Evolutionary conservation across 2,888 invertebrate species (phyloP), one percentile per base, ranked within the genome.

Genomic region (Drosophila parthenogenetica): DNA sequence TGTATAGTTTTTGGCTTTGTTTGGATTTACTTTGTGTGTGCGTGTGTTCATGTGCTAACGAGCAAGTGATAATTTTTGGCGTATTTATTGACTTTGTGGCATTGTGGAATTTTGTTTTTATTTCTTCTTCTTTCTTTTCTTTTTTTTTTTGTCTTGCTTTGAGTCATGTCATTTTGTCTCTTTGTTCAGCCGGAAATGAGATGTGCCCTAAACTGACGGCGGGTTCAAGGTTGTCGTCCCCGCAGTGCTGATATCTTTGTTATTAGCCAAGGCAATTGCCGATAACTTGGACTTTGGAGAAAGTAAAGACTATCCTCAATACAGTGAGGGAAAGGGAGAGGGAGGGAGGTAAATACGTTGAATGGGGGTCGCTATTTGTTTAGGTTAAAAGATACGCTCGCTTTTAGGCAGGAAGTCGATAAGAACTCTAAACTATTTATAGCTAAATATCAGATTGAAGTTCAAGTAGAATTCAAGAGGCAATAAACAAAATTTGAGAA

Each of bases 61-160:
- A 88, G 87, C 80, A 74, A 75, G 83, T 80, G 83, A 84, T 88
- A 86, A 88, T 88, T 83, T 79, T 79, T 69, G 77, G 77, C 83
- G 72, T 83, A 86, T 85, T 86, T 82, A 87, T 82, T 87, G 88
- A 87, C 83, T 79, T 86, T 81, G 73, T 73, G 83, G 73, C 71
- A 76, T 79, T 82, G 81, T 87, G 81, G 69, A 63, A 29, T 29
- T 29, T 2, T 29, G 29, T 29, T 29, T 29, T 29, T 8, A 8
- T 81, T 81, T 67, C 35, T 35, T 40, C 62, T 57, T 57, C 25
- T 19, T 29, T 51, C 25, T 49, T 16, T 54, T 50, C 43, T 19
- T 14, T 11, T 32, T 14, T 46, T 49, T 46, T 5, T 22, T 22
- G 22, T 48, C 49, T 37, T 16, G 32, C 54, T 60, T 59, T 64